Evolutionary conservation across 2,113 vertebrate species (phyloP).

Genomic region (Hippocampus abdominalis): DNA sequence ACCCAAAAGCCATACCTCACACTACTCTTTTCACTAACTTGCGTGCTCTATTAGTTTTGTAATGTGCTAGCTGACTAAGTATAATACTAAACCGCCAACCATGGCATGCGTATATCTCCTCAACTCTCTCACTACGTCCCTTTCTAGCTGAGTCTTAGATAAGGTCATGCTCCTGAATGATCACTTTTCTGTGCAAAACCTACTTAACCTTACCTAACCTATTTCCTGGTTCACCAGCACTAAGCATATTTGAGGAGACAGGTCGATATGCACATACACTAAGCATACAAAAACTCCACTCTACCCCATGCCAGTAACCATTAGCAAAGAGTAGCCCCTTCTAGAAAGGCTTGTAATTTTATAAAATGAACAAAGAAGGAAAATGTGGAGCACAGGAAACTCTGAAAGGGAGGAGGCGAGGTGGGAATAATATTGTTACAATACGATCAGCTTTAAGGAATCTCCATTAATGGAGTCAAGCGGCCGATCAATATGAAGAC

Average conservation of each 20-base stretch:
- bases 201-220: conserved; percentile 20
- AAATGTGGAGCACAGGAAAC: conserved; percentile 35
- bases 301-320: conserved; percentile 21
- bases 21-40: conserved; percentile 25
- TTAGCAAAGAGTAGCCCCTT: conserved; percentile 32
- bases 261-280: conserved; percentile 1
- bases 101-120: conserved; percentile 35
- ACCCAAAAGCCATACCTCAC: conserved; percentile 15
- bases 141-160: conserved; percentile 16
- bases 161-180: conserved; percentile 33
- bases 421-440: conserved; percentile 51
- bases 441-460: conserved; percentile 48
- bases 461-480: conserved; percentile 45
- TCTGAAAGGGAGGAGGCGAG: conserved; percentile 9
- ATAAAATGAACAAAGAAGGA: conserved; percentile 46
- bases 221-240: conserved; percentile 38
- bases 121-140: conserved; percentile 26
- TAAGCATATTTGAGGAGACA: conserved; percentile 42
- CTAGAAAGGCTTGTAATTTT: conserved; percentile 56
- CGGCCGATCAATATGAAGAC: conserved; percentile 51
- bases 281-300: conserved; percentile 8
- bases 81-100: conserved; percentile 56
- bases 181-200: conserved; percentile 17
- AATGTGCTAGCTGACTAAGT: conserved; percentile 45
- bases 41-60: conserved; percentile 45